Evolutionary conservation across 2,888 invertebrate species (phyloP).

Genomic region (Cheilosia soror): DNA sequence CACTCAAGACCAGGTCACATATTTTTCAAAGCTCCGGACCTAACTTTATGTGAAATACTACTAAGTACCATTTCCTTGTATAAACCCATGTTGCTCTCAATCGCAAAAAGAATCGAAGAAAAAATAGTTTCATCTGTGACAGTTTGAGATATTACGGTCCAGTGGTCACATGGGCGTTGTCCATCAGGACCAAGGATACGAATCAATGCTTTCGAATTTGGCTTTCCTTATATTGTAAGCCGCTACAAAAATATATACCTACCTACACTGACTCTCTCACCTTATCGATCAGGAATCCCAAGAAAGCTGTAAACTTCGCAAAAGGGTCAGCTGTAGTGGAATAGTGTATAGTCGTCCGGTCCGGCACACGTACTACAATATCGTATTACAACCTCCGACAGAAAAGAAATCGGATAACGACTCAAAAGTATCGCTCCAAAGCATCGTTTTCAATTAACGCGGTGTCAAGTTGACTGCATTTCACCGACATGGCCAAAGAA

Average conservation of each 20-base stretch:
- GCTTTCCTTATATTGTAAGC: background rate
- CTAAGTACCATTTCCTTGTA: constrained; percentile 38
- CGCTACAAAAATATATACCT: constrained; percentile 19
- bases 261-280: background rate
- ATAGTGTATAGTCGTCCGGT: constrained; percentile 20
- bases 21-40: constrained; percentile 10
- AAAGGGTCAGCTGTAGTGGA: constrained; percentile 45
- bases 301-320: constrained; percentile 53
- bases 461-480: constrained; percentile 60
- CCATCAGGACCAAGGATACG: constrained; percentile 75
- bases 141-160: constrained; percentile 78
- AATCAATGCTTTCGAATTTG: constrained; percentile 42
- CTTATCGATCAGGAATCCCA: constrained; percentile 31
- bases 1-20: constrained; percentile 21
- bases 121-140: constrained; percentile 75
- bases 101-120: constrained; percentile 73
- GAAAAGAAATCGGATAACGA: background rate
- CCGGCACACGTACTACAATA: background rate
- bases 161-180: constrained; percentile 77
- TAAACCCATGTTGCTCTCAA: constrained; percentile 43
- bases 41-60: constrained; percentile 31
- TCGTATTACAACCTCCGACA: background rate
- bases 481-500: constrained; percentile 32
- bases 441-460: constrained; percentile 70
- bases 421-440: constrained; percentile 36